Base-by-base conservation (phyloP, 2,797 vertebrate species). In the Salarias fasciatus region DNA sequence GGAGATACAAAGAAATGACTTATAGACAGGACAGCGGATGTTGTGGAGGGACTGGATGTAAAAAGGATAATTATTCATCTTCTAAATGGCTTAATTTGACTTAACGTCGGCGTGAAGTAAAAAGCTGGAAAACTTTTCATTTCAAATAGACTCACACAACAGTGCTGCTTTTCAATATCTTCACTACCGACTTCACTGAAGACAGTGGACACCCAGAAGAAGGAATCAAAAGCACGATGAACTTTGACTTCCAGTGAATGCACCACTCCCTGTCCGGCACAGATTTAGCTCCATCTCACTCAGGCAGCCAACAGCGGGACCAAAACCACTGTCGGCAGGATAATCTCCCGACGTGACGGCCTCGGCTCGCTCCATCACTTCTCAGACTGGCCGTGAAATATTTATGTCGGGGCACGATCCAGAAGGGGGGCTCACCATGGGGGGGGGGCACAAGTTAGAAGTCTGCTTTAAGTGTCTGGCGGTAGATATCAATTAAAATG, bases 311-410 rank as follows among this genome's bases (percentile, higher is more conserved):
- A 5, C 36, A 31, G 36, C 46, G 9, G 14, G 40, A 28, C 55
- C 48, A 46, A 64, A 65, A 50, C 12, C 33, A 41, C 41, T 59
- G 45, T 10, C 47, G 45, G 49, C 41, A 28, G 57, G 61, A 52
- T 55, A 47, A 53, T 24, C 52, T 63, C 46, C n/a, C 46, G 36
- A 41, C 29, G 29, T 57, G 55, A 63, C 14, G 55, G 37, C 40
- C 53, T 61, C 8, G 58, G 44, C 57, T 37, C 9, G 44, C 58
- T 57, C 56, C 24, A 64, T 47, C 53, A 54, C 66, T 60, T 69
- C 37, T 43, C 42, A 49, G 61, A 67, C 29, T 40, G 52, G 12
- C 50, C n/a, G 56, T 43, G 73, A 81, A 67, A 63, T 73, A 71
- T 73, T 77, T 46, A 69, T 55, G 56, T 70, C 42, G 38, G 45